Conservation (phyloP, 2,113 vertebrate species). For the Emydocephalus ijimae region DNA sequence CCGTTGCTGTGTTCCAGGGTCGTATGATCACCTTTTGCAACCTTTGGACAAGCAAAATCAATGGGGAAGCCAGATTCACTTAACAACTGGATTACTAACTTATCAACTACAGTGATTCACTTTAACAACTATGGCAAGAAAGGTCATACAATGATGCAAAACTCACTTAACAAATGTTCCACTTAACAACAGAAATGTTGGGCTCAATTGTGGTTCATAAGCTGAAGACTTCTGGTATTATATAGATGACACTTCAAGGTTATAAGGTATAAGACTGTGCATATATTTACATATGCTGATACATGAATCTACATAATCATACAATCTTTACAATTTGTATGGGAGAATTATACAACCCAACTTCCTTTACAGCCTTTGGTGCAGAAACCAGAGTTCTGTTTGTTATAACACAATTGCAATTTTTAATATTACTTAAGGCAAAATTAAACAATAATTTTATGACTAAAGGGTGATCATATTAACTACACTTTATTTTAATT, state of each 20-base stretch:
- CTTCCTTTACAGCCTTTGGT: background rate
- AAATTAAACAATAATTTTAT: background rate
- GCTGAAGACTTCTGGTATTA: background rate
- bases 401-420: background rate
- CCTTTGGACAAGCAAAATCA: too few relatives aligned
- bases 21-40: too few relatives aligned
- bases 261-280: background rate
- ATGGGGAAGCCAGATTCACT: too few relatives aligned
- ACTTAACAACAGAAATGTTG: too few relatives aligned
- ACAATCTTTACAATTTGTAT: background rate
- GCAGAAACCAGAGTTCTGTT: background rate
- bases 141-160: too few relatives aligned
- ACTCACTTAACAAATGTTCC: too few relatives aligned
- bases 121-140: background rate
- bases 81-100: too few relatives aligned
- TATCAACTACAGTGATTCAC: too few relatives aligned
- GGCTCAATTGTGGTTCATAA: too few relatives aligned
- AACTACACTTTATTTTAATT: background rate
- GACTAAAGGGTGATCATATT: background rate
- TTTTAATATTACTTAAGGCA: background rate
- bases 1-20: too few relatives aligned
- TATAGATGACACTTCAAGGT: background rate
- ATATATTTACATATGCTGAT: background rate
- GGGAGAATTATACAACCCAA: background rate
- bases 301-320: background rate